phyloP scores from a whole-genome alignment of 2,113 vertebrate genomes.

The Apaloderma vittatum region DNA sequence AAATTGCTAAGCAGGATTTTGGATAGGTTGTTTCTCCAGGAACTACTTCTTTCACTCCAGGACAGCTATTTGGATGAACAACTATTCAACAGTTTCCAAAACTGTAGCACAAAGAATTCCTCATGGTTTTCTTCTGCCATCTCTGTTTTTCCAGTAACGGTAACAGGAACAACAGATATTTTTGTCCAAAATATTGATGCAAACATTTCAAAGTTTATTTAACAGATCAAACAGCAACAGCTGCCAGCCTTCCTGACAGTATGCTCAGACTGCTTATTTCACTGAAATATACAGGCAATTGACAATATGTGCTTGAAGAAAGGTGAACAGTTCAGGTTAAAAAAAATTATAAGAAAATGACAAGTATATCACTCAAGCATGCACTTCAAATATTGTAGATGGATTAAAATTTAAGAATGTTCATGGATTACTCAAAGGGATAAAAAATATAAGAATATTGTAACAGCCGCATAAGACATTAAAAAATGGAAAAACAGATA shows the following conservation, averaged over 20 bases:
- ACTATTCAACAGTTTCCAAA: not conserved
- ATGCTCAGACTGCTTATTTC: not conserved
- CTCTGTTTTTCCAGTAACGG: not conserved
- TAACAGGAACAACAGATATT: not conserved
- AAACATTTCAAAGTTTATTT: conserved; percentile 13
- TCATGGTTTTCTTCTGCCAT: not conserved
- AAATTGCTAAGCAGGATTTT: not conserved
- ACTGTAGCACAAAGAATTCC: not conserved
- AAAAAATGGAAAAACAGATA: not conserved
- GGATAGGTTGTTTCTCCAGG: not conserved
- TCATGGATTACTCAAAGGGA: not conserved
- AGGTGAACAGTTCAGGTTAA: not conserved
- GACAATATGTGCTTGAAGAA: not conserved
- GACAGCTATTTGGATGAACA: not conserved
- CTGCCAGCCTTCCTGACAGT: not conserved
- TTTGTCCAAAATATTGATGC: not conserved
- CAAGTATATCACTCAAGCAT: not conserved
- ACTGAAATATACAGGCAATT: not conserved
- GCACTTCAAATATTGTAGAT: not conserved
- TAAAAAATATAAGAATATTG: not conserved
- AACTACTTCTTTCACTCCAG: not conserved
- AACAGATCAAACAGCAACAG: not conserved
- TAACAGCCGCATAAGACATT: not conserved
- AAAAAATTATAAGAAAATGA: not conserved
- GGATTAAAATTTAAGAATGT: not conserved